Base-by-base conservation (phyloP, 2,797 vertebrate genomes). In the Tamandua tetradactyla region DNA sequence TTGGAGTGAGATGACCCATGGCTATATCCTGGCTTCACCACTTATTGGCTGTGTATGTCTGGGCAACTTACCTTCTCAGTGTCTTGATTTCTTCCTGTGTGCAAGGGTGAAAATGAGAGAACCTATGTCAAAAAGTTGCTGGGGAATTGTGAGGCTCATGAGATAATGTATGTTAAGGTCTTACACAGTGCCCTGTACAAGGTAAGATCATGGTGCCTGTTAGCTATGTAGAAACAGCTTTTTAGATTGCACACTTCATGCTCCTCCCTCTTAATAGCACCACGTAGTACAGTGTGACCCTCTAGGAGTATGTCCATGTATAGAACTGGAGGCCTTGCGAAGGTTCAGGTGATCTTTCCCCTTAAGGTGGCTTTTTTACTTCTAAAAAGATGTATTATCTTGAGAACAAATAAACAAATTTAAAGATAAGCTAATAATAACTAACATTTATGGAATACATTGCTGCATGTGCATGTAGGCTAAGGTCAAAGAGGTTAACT, bases 131-230 rank as follows among this genome's bases (percentile, higher is more conserved):
- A 5, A 37, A 64, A 15, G 25, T 14, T 55, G n/a, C 11, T 13
- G 27, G 15, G 23, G n/a, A 27, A 44, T 11, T 14, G 2, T 22
- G 62, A n/a, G 55, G 86, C 40, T 68, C 55, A 0, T 4, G 42
- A 0, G 3, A 20, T 4, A 7, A 35, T 9, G 3, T 9, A 6
- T 6, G 18, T 30, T 18, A 57, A 6, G 9, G 42, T 6, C 25
- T 22, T 17, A n/a, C 42, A 6, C 17, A 3, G 7, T 69, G 52
- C 49, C 62, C 17, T 10, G 4, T 15, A 10, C 30, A 2, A 2
- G 6, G 44, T 78, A 18, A 81, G 55, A 78, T 52, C 20, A 14
- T 2, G 0, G 49, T 52, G 15, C 11, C 75, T 59, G 1, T 59
- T n/a, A 75, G 32, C 62, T 35, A 11, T 32, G 22, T 14, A 86